A percentile compares a stretch with the other conserved stretches of the same genome.
phyloP scores from a whole-genome alignment of 2,797 vertebrate species.

The Macropus fuliginosus region DNA sequence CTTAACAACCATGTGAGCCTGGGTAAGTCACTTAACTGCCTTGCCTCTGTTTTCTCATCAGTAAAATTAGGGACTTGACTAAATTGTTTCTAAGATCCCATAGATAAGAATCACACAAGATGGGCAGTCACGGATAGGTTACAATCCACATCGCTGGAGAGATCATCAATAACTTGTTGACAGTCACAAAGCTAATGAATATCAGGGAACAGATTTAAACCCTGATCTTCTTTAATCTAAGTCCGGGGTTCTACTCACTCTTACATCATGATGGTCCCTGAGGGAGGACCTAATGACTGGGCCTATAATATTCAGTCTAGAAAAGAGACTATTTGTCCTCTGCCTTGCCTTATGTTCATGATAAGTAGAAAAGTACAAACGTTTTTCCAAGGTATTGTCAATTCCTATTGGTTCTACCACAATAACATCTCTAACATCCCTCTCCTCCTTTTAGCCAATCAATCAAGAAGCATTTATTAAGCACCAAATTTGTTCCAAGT shows the following conservation, averaged over 20 bases:
- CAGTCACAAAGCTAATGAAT: not conserved
- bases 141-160: not conserved
- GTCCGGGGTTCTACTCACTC: not conserved
- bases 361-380: not conserved
- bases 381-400: not conserved
- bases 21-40: not conserved
- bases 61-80: not conserved
- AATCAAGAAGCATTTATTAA: no score
- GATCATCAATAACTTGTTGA: not conserved
- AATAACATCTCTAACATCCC: not conserved
- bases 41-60: not conserved
- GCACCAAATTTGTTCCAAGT: no score
- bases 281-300: not conserved
- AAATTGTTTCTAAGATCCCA: no score
- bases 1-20: not conserved
- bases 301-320: not conserved
- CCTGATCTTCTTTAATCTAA: not conserved
- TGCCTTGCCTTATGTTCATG: not conserved
- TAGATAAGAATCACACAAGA: not conserved
- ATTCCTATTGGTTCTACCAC: not conserved
- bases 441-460: not conserved
- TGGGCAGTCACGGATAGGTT: not conserved
- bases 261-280: not conserved
- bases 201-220: not conserved
- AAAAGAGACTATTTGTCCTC: not conserved